These are phyloP conservation scores for Parotocinclus haroldoi DNA, from an alignment of 2,797 vertebrate species.

Conservation along the genomic window DNA sequence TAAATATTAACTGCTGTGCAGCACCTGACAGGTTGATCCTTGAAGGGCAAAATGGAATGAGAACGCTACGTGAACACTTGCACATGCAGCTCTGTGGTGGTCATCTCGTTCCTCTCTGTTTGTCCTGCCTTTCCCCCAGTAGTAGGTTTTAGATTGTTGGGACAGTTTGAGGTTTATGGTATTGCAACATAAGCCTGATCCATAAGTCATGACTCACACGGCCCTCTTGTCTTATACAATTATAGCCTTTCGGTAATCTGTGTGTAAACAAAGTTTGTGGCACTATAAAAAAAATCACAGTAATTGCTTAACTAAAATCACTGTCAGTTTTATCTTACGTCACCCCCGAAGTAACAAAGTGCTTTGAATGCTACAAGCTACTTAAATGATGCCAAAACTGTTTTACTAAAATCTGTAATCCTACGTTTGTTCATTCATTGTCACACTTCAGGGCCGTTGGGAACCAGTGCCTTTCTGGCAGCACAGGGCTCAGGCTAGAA, in stretches of 20 bases:
- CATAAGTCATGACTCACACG: background rate
- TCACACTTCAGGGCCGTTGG: too few relatives aligned
- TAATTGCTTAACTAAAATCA: too few relatives aligned
- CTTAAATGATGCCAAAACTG: too few relatives aligned
- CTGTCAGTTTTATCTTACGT: too few relatives aligned
- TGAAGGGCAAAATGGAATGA: constrained; percentile 1
- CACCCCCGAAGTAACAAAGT: too few relatives aligned
- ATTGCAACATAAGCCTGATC: constrained; percentile 1
- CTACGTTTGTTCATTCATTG: too few relatives aligned
- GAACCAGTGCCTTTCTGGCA: too few relatives aligned
- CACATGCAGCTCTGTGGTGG: constrained; percentile 20
- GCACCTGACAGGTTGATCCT: constrained; percentile 36
- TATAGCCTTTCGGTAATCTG: constrained; percentile 10
- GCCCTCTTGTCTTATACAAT: background rate
- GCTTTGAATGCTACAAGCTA: too few relatives aligned
- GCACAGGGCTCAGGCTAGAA: too few relatives aligned
- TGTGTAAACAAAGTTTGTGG: background rate
- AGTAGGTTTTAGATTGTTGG: background rate
- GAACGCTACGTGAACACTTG: constrained; percentile 9
- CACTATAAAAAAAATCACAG: too few relatives aligned
- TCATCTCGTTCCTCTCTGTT: background rate
- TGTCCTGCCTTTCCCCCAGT: too few relatives aligned
- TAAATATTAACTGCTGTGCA: constrained; percentile 23
- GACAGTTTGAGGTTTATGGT: background rate
- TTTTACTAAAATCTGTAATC: too few relatives aligned